Base-by-base conservation (phyloP, 2,888 invertebrate species). In the Arge pagana region DNA sequence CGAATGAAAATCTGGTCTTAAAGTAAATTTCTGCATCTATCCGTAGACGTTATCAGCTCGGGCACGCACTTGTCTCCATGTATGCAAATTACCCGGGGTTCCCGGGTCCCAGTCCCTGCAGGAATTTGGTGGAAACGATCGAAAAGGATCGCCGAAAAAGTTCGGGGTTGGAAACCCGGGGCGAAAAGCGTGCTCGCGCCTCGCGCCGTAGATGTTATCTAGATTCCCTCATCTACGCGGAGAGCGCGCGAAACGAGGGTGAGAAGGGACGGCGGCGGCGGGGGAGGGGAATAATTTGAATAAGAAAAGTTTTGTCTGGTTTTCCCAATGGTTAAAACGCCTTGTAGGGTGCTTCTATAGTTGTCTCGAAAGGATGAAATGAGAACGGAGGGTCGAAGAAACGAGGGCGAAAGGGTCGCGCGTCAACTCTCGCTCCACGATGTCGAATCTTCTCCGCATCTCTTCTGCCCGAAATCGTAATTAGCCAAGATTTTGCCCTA, bases 231-330 rank as follows among this genome's bases (percentile, higher is more conserved):
- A 51, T 43, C 50, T 19, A 16, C 13, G 16, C 43, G 33, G 19
- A 18, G 33, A 3, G 21, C 18, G 11, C 16, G 3, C 16, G 35
- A 0, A 7, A 18, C 35, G 1, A 10, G 6, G 8, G 8, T 7
- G 26, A 5, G 26, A 35, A 16, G 7, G 13, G 16, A 37, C 19
- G 16, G 21, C 18, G n/a, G 15, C 16, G 19, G 48, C 24, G 28
- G 13, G 30, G n/a, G 19, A 11, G 8, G 50, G 28, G 31, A 16
- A 33, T 50, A 50, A 50, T 50, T 50, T 50, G 50, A 50, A 50
- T 50, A 50, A 50, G 50, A 50, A 50, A 50, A 50, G 50, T 50
- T 48, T 35, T 31, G 35, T 30, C 42, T 18, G 42, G 42, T 42
- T 42, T 42, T 19, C 42, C 13, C 42, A 10, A 42, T 30, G 42